A percentile compares a stretch with the other conserved stretches of the same genome.
These are phyloP conservation scores for Sciurus niger DNA, from an alignment of 2,113 vertebrate genomes.

Conservation along the genomic window DNA sequence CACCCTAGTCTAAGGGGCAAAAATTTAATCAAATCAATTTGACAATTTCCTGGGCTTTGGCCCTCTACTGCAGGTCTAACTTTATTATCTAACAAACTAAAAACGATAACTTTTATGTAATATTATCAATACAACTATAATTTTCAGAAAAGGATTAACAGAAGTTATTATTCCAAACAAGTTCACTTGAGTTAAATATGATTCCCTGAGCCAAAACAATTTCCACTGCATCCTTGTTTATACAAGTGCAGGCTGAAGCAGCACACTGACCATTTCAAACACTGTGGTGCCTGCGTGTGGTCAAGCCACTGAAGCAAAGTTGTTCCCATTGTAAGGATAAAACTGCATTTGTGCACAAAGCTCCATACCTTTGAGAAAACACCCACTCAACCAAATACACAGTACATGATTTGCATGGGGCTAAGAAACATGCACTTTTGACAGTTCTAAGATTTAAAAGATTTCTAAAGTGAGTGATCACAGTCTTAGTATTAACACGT, in stretches of 20 bases:
- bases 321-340: neutral
- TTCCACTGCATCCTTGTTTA: neutral
- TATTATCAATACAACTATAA: constrained; percentile 1
- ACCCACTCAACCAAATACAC: neutral
- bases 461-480: neutral
- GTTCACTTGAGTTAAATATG: neutral
- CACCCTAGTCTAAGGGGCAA: neutral
- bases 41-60: neutral
- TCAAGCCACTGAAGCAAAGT: neutral
- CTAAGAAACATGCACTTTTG: neutral
- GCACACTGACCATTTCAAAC: neutral
- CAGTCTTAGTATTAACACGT: neutral
- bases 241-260: neutral
- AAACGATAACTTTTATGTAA: neutral
- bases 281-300: neutral
- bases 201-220: neutral
- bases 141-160: constrained; percentile 41
- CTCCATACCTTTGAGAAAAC: neutral
- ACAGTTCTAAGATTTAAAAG: neutral
- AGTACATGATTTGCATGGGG: neutral
- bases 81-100: constrained; percentile 48
- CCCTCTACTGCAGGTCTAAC: neutral
- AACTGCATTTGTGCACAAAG: neutral
- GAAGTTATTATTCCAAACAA: constrained; percentile 18
- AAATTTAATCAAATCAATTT: constrained; percentile 21